Conservation (phyloP, 2,113 vertebrate species). For the Hylia prasina region DNA sequence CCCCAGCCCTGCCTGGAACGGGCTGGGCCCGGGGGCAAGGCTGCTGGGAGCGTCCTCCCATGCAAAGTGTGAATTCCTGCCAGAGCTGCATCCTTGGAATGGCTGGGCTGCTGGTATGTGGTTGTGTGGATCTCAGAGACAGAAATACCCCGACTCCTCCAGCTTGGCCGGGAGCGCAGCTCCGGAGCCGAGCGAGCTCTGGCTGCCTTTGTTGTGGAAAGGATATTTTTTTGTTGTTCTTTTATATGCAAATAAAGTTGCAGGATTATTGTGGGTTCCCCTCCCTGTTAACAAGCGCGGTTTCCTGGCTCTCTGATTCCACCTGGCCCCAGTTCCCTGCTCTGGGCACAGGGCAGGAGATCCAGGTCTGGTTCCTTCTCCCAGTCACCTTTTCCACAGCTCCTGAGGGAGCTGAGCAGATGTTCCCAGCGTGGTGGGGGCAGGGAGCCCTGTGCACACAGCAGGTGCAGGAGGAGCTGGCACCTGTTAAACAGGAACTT, state of each 20-base stretch:
- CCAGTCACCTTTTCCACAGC: background rate
- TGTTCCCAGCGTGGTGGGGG: background rate
- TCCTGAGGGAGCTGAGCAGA: background rate
- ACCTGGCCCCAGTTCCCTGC: background rate
- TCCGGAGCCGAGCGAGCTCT: accelerated
- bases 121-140: background rate
- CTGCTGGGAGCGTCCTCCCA: background rate
- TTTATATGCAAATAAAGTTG: conserved; percentile 47
- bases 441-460: background rate
- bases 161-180: background rate
- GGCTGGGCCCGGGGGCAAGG: background rate
- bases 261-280: background rate
- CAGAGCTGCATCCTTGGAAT: background rate
- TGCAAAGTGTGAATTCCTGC: background rate
- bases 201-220: conserved; percentile 12
- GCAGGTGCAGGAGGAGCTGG: conserved; percentile 46
- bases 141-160: background rate
- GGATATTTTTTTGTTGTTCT: background rate
- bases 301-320: background rate
- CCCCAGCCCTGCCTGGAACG: background rate
- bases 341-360: background rate
- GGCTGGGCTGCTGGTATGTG: background rate
- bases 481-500: conserved; percentile 58
- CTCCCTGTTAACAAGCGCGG: background rate
- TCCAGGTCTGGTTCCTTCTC: background rate